Percentiles rank a stretch among this genome's conserved stretches.
These are phyloP conservation scores for Diarsia dahlii DNA, from an alignment of 2,888 invertebrate species.

Conservation along the genomic window DNA sequence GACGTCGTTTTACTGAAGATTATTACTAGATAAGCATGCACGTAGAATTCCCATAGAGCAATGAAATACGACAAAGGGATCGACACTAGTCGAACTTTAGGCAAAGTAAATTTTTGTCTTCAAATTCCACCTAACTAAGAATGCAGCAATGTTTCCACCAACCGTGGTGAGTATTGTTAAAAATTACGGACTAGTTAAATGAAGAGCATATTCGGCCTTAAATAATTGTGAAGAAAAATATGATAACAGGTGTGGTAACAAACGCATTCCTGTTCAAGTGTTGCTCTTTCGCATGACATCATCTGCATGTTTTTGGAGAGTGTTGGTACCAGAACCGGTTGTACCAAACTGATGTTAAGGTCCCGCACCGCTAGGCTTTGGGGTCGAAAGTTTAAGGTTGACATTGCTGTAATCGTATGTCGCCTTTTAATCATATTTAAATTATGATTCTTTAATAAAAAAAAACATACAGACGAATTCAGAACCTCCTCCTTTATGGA, in stretches of 20 bases:
- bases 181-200: background rate
- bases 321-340: slow-evolving; percentile 64
- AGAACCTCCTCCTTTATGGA: too few relatives aligned
- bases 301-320: slow-evolving; percentile 63
- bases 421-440: background rate
- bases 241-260: slow-evolving; percentile 48
- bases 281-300: slow-evolving; percentile 62
- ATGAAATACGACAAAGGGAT: background rate
- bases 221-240: slow-evolving; percentile 23
- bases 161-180: background rate
- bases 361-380: slow-evolving; percentile 52
- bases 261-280: slow-evolving; percentile 54
- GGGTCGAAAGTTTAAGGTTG: slow-evolving; percentile 51
- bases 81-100: background rate
- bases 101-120: background rate
- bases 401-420: slow-evolving; percentile 28
- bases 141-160: background rate
- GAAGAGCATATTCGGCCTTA: background rate
- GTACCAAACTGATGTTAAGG: slow-evolving; percentile 52
- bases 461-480: too few relatives aligned
- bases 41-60: slow-evolving; percentile 1
- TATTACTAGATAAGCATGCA: slow-evolving; percentile 25
- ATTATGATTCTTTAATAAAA: background rate
- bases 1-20: slow-evolving; percentile 42
- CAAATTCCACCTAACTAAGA: background rate